Percentiles rank a stretch among this genome's conserved stretches.
These are phyloP conservation scores for Odontomachus brunneus DNA, from an alignment of 1,140 invertebrate genomes.

Conservation along the genomic window DNA sequence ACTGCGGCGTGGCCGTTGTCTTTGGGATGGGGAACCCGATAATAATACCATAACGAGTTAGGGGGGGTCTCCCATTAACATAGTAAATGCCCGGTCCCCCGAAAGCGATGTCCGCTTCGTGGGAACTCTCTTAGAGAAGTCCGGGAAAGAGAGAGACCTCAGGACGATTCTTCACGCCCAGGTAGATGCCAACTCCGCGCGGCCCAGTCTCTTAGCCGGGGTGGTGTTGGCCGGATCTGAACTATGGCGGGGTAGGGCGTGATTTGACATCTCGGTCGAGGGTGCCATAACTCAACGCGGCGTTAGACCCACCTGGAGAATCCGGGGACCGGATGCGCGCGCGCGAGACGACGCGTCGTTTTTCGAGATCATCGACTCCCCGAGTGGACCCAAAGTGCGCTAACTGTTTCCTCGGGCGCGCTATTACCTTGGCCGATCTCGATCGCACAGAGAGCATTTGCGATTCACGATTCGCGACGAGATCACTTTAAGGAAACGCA, in stretches of 20 bases:
- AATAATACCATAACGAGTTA: conserved; percentile 76
- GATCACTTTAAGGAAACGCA: no score
- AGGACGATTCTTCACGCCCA: conserved; percentile 66
- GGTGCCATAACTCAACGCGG: conserved; percentile 64
- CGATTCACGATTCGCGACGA: no score
- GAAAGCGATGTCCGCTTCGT: conserved; percentile 69
- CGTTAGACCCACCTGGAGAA: conserved; percentile 51
- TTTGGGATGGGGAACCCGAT: conserved; percentile 58
- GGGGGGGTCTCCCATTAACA: conserved; percentile 69
- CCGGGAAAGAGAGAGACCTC: conserved; percentile 65
- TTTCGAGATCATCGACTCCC: neutral
- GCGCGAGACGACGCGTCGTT: neutral
- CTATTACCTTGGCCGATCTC: no score
- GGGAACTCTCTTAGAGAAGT: conserved; percentile 65
- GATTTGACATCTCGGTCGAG: conserved; percentile 68
- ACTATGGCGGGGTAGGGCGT: conserved; percentile 60
- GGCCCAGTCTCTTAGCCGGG: neutral
- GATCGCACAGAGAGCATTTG: no score
- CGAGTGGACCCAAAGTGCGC: no score
- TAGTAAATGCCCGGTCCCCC: conserved; percentile 68
- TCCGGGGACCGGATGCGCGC: neutral
- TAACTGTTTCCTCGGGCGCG: no score
- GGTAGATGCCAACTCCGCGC: conserved; percentile 65
- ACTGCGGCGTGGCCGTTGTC: conserved; percentile 53
- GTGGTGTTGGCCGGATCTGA: conserved; percentile 53